phyloP scores from a whole-genome alignment of 2,113 vertebrate species.

The Nycticebus coucang region DNA sequence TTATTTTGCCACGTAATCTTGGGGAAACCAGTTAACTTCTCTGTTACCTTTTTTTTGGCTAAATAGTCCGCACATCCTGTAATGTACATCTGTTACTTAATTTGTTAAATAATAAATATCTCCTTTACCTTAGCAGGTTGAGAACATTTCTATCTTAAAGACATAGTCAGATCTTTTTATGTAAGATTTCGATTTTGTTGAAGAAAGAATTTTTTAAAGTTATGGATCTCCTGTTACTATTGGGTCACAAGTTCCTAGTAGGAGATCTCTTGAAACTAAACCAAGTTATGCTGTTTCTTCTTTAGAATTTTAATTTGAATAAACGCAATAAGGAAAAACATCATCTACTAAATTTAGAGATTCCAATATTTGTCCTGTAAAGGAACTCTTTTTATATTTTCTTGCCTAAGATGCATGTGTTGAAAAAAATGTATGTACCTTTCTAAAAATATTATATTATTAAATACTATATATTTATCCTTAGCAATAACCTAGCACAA shows the following conservation, averaged over 20 bases:
- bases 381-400: background rate
- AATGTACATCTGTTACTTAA: background rate
- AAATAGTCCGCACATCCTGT: too few relatives aligned
- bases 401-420: background rate
- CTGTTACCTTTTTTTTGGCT: background rate
- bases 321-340: background rate
- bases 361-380: background rate
- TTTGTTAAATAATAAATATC: background rate
- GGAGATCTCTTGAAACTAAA: background rate
- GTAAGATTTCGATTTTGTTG: conserved; percentile 22
- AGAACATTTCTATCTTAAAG: background rate
- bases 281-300: background rate
- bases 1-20: background rate
- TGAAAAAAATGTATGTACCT: background rate
- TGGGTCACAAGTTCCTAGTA: background rate
- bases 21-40: background rate
- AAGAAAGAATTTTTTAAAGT: background rate
- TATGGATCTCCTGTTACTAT: background rate
- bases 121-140: background rate
- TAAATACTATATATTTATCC: background rate
- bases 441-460: background rate
- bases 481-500: background rate
- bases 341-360: background rate
- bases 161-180: background rate
- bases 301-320: background rate